Percentiles rank a stretch among this genome's conserved stretches.
Conservation (phyloP, 2,113 vertebrate species). For the human (Homo sapiens) region GRCh38 chr3:2535501-2536000, state of each 20-base stretch:
- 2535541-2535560: not conserved
- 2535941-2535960: not conserved
- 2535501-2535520: not conserved
- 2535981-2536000: not conserved
- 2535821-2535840: not conserved
- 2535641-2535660: not conserved
- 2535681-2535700: not conserved
- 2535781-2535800: not conserved
- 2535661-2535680: not conserved
- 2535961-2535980: not conserved
- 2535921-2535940: not conserved
- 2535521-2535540: not conserved
- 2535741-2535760: not conserved
- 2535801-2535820: not conserved
- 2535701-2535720: not conserved
- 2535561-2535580: not conserved
- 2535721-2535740: not conserved
- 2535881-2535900: not conserved
- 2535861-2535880: not conserved
- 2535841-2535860: not conserved
- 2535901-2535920: not conserved
- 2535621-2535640: not conserved
- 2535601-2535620: not conserved
- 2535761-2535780: not conserved
- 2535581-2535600: not conserved